Conservation (phyloP, 2,113 vertebrate species). For the Climacteris rufus region DNA sequence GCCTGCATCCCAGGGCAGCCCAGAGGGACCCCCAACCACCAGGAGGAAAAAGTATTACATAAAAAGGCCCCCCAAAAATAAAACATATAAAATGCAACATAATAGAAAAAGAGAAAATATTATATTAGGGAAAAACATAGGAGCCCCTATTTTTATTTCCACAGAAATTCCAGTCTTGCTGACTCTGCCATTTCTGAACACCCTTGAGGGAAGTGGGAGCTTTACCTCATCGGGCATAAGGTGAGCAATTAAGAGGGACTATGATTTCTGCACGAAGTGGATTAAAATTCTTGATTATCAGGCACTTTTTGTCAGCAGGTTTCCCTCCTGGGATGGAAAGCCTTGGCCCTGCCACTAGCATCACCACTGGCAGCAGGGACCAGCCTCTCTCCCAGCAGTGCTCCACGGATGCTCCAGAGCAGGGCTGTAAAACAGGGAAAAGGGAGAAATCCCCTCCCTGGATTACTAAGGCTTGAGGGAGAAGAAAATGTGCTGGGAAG, state of each 20-base stretch:
- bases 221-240: not conserved
- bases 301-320: not conserved
- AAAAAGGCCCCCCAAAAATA: rapidly evolving
- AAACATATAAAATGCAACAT: not conserved
- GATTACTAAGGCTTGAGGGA: not conserved
- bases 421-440: not conserved
- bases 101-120: not conserved
- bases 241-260: not conserved
- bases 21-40: not conserved
- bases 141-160: not conserved
- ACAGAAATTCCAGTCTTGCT: not conserved
- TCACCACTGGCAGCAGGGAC: not conserved
- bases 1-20: not conserved
- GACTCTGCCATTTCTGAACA: not conserved
- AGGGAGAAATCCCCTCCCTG: not conserved
- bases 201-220: not conserved
- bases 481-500: not conserved
- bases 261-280: not conserved
- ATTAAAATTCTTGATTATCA: not conserved
- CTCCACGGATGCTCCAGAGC: not conserved
- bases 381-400: not conserved
- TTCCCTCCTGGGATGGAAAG: not conserved
- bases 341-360: rapidly evolving
- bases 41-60: not conserved
- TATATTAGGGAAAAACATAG: rapidly evolving